These are phyloP conservation scores for Anabacerthia variegaticeps DNA, from an alignment of 2,797 vertebrate species.

Conservation along the genomic window DNA sequence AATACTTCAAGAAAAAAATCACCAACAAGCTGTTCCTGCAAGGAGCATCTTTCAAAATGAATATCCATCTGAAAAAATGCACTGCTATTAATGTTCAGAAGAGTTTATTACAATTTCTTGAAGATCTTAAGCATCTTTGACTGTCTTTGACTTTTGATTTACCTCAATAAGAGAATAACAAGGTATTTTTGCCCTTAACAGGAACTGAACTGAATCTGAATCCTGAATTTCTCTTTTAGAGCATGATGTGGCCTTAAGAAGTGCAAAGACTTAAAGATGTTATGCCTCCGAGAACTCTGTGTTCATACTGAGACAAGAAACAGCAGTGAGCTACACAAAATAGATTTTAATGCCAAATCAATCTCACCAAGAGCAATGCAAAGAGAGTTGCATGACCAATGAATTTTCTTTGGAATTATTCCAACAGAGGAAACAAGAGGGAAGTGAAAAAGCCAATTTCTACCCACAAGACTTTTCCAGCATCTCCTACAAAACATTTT, in stretches of 20 bases:
- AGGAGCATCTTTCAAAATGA: slow-evolving; percentile 6
- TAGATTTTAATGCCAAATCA: slow-evolving; percentile 60
- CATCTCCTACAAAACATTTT: neutral
- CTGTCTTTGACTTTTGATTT: slow-evolving; percentile 22
- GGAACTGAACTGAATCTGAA: slow-evolving; percentile 18
- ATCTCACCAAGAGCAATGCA: slow-evolving; percentile 26
- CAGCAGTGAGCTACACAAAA: slow-evolving; percentile 40
- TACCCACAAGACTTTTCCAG: neutral
- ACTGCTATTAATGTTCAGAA: slow-evolving; percentile 15
- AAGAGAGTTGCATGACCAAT: slow-evolving; percentile 50
- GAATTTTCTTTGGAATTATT: slow-evolving; percentile 58
- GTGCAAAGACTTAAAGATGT: slow-evolving; percentile 12
- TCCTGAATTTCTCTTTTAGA: slow-evolving; percentile 20
- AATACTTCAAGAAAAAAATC: slow-evolving; percentile 9
- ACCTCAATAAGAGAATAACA: neutral
- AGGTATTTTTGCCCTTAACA: slow-evolving; percentile 24
- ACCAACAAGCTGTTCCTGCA: slow-evolving; percentile 8
- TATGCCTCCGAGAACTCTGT: slow-evolving; percentile 31
- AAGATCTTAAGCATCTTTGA: slow-evolving; percentile 20
- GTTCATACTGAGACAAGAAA: slow-evolving; percentile 31
- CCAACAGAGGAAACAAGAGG: slow-evolving; percentile 32
- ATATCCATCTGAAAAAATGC: neutral
- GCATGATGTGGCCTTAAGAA: slow-evolving; percentile 12
- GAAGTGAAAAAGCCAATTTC: slow-evolving; percentile 23
- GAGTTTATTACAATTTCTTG: slow-evolving; percentile 13